Base-by-base conservation (phyloP, 2,113 vertebrate species). In the Etheostoma cragini region DNA sequence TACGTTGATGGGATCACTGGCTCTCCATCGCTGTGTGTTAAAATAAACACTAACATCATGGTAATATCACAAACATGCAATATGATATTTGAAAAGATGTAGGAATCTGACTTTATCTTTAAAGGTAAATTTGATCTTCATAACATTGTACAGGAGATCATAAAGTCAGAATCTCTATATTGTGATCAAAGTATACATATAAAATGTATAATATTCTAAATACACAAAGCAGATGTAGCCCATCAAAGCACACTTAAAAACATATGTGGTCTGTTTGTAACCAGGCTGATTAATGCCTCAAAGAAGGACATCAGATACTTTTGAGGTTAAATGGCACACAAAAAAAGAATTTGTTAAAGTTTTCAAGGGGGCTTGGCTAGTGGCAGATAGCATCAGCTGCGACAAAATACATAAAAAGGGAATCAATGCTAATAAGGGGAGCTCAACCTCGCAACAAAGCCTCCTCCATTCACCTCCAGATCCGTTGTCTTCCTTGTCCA, bases 401-500 rank as follows among this genome's bases (percentile, higher is more conserved):
- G 83, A 93, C 88, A 89, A 93, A 93, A 95, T 92, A 92, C 90
- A 93, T 95, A 92, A 94, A 94, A 92, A 83, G 80, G 70, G 87
- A 93, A 95, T 95, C 93, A 94, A 94, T 94, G 91, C 91, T 94
- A 94, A 94, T 94, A 94, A 95, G 93, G 90, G 94, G 92, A 94
- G 91, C 92, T 92, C 85, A 91, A 88, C 82, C 83, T 82, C 63
- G 74, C 75, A 80, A 90, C 90, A 91, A 86, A 79, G 78, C 84
- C 74, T 66, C 66, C 61, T 76, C 68, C 74, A 65, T 76, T 83
- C 84, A 87, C 81, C 90, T 89, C 67, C 63, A 74, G 72, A 83
- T 77, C 64, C 62, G 60, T 64, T 81, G 76, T 82, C 77, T 72
- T 88, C 72, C 80, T 76, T 63, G 24, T 87, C 50, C 72, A 24